Evolutionary conservation across 2,888 invertebrate genomes (phyloP).

Genomic region (Phortica okadai): DNA sequence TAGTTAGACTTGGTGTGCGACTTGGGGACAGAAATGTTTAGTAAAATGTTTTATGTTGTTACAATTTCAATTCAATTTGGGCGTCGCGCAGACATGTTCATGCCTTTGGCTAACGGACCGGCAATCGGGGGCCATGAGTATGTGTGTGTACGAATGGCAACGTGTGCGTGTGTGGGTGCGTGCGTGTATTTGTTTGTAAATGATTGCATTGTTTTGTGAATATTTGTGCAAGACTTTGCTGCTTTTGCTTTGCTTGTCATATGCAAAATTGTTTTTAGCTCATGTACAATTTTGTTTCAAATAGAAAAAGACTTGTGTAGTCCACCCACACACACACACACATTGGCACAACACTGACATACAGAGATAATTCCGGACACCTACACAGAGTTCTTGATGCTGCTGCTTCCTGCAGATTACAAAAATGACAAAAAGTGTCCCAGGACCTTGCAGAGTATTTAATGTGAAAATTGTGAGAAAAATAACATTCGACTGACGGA

Average conservation of each 20-base stretch:
- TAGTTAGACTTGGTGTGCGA: not conserved
- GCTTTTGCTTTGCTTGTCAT: conserved; percentile 54
- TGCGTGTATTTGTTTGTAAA: conserved; percentile 44
- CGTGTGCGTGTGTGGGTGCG: not conserved
- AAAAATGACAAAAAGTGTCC: too few species aligned
- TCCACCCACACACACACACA: too few species aligned
- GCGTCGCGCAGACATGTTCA: conserved; percentile 31
- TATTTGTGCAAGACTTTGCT: conserved; percentile 51
- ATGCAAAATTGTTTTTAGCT: conserved; percentile 37
- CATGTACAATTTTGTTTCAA: not conserved
- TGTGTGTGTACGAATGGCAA: not conserved
- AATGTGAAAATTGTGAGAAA: too few species aligned
- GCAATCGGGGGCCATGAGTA: not conserved
- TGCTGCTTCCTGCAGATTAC: too few species aligned
- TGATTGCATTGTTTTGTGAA: conserved; percentile 42
- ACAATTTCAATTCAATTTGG: conserved; percentile 56
- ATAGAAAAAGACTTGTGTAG: too few species aligned
- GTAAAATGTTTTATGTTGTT: conserved; percentile 53
- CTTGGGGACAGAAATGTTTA: not conserved
- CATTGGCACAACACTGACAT: too few species aligned
- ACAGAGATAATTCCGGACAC: too few species aligned
- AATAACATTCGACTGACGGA: too few species aligned
- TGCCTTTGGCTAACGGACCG: conserved; percentile 26
- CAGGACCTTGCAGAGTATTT: too few species aligned
- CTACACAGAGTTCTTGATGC: too few species aligned